Evolutionary conservation across 1,140 invertebrate genomes (phyloP), one percentile per base, ranked within the genome.

Genomic region (Lepidostoma basale): DNA sequence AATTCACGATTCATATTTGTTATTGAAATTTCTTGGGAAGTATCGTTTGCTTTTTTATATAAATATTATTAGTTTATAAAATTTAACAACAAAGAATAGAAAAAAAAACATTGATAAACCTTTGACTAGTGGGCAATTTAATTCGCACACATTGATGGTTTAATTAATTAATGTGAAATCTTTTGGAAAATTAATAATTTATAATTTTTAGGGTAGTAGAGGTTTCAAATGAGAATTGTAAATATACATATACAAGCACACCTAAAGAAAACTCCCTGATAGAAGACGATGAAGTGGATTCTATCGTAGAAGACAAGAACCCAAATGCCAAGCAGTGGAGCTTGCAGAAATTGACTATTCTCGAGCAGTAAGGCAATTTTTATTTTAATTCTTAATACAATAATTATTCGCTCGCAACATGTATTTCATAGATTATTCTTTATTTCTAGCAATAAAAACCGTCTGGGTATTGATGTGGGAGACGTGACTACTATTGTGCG

Each of bases 381-480:
- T n/a, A n/a, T n/a, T n/a, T n/a, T n/a, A n/a, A n/a, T n/a, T n/a
- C n/a, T n/a, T n/a, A n/a, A n/a, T n/a, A n/a, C n/a, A n/a, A n/a
- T n/a, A n/a, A n/a, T n/a, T n/a, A n/a, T n/a, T n/a, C n/a, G n/a
- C n/a, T n/a, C n/a, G n/a, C n/a, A n/a, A n/a, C n/a, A n/a, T n/a
- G n/a, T n/a, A n/a, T n/a, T n/a, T n/a, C n/a, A n/a, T n/a, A n/a
- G n/a, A n/a, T 14, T 14, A 26, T 39, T 5, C 44, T 6, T 23
- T 45, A 22, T 42, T 54, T 68, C 56, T 76, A 90, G 89, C 68
- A 88, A 91, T 62, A 85, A 83, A 72, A 83, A 76, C 39, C 82
- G 86, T 25, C 82, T 89, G 49, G 91, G 90, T 8, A 90, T 97
- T n/a, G 85, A 91, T 33, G 81, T 95, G 16, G 89, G 90, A 0